Base-by-base conservation (phyloP, 2,113 vertebrate genomes). In the Ailurus styani region DNA sequence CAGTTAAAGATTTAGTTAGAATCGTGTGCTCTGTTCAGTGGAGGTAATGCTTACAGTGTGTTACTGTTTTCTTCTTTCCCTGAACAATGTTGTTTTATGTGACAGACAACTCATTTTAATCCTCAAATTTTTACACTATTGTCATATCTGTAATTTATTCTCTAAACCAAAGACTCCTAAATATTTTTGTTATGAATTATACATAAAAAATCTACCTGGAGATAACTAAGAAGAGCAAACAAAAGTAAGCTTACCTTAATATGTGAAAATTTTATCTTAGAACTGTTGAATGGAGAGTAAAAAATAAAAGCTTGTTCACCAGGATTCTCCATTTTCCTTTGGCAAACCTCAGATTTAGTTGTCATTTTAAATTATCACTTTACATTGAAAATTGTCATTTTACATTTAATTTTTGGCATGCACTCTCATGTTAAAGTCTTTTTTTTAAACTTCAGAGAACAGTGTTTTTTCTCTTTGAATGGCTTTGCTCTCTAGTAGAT, bases 41-140 rank as follows among this genome's bases (percentile, higher is more conserved):
- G 34, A 77, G 55, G 25, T 57, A 34, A 25, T 77, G 17, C 42
- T 94, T 91, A 62, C 1, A 57, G 54, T 64, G 2, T 83, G 12
- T 72, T 75, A 57, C 11, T 86, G 1, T 79, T 77, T 87, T 92
- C 12, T 73, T 75, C 37, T 57, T 68, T 15, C 13, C 17, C 40
- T 66, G 27, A 95, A 96, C 50, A 60, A 23, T 89, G 5, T 60
- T 70, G 29, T 91, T 79, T 87, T 87, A 12, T 90, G 57, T 17
- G 84, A 60, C 90, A 95, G 84, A 60, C 90, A 95, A 47, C 10
- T 94, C 55, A 93, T 50, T 92, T 96, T 78, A 42, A 57, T 18
- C 66, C 42, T 91, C 66, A 47, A 25, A 78, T 77, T 84, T 95
- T 92, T 87, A 84, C 10, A 29, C 13, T 57, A 20, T 40, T 57